Evolutionary conservation across 2,113 vertebrate species (phyloP).

Genomic region (Cyphomyrus plagiostoma): DNA sequence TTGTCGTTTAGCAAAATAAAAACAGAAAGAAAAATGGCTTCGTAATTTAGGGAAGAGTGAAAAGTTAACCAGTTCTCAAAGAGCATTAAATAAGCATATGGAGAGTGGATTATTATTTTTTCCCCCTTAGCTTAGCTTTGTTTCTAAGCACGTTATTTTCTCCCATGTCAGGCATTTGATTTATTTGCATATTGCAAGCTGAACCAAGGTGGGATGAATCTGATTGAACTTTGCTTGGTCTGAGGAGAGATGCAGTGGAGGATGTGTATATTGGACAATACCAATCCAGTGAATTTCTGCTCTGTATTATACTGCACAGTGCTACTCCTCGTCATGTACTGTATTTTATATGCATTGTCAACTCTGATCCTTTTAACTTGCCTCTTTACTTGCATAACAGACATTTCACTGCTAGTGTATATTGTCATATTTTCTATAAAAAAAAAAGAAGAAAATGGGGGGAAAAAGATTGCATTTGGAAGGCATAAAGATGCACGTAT

Average conservation of each 20-base stretch:
- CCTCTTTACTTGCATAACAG: slow-evolving; percentile 53
- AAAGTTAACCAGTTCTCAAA: slow-evolving; percentile 62
- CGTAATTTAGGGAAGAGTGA: slow-evolving; percentile 66
- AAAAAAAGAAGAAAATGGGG: background rate
- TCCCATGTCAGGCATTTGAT: slow-evolving; percentile 56
- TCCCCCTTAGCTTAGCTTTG: slow-evolving; percentile 19
- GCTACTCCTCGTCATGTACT: slow-evolving; percentile 82
- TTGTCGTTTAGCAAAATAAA: slow-evolving; percentile 59
- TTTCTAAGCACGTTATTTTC: slow-evolving; percentile 21
- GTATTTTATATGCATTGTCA: slow-evolving; percentile 81
- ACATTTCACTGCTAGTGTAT: slow-evolving; percentile 83
- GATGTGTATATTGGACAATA: slow-evolving; percentile 64
- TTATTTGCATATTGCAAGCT: slow-evolving; percentile 56
- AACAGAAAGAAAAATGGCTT: slow-evolving; percentile 51
- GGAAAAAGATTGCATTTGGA: slow-evolving; percentile 57
- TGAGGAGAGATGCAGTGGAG: slow-evolving; percentile 61
- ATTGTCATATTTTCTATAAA: slow-evolving; percentile 50
- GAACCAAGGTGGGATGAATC: slow-evolving; percentile 69
- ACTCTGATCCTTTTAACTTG: slow-evolving; percentile 30
- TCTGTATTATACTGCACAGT: slow-evolving; percentile 76
- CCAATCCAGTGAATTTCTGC: slow-evolving; percentile 67
- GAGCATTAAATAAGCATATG: slow-evolving; percentile 45
- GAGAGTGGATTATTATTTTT: slow-evolving; percentile 40
- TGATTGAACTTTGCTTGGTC: slow-evolving; percentile 89
- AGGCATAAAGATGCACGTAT: slow-evolving; percentile 60